phyloP scores from a whole-genome alignment of 2,797 vertebrate species.

The Mormyrus hasselquistii region DNA sequence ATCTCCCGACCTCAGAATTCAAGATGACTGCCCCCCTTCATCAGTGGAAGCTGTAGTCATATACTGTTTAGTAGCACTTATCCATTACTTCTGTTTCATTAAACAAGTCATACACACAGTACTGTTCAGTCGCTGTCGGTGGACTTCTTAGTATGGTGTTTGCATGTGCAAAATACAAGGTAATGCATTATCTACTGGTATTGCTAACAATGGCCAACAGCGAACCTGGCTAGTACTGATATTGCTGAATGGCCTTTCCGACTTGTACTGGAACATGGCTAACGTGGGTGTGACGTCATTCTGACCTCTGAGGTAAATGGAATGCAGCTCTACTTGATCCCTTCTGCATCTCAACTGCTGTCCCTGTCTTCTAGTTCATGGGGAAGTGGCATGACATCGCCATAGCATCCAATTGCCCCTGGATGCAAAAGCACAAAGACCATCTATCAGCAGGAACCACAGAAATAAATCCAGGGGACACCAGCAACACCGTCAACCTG shows the following conservation, averaged over 20 bases:
- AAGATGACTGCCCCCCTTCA: background rate
- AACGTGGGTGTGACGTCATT: background rate
- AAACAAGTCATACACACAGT: background rate
- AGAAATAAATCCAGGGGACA: conserved; percentile 47
- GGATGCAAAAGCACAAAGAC: conserved; percentile 50
- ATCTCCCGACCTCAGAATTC: background rate
- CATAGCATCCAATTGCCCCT: conserved; percentile 58
- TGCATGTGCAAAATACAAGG: background rate
- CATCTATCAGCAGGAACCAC: conserved; percentile 61
- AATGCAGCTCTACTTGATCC: background rate
- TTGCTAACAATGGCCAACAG: background rate
- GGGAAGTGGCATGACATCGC: conserved; percentile 83
- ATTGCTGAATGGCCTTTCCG: background rate
- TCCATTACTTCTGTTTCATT: background rate
- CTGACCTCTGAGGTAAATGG: background rate
- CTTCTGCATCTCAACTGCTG: background rate
- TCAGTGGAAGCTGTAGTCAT: background rate
- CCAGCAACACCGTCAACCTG: conserved; percentile 38
- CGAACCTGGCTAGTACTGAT: background rate
- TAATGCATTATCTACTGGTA: background rate
- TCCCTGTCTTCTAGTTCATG: conserved; percentile 60
- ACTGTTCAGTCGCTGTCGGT: background rate
- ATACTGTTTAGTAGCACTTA: background rate
- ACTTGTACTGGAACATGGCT: background rate
- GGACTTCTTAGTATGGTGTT: background rate